Conservation (phyloP, 1,140 invertebrate genomes). For the Triops cancriformis region DNA sequence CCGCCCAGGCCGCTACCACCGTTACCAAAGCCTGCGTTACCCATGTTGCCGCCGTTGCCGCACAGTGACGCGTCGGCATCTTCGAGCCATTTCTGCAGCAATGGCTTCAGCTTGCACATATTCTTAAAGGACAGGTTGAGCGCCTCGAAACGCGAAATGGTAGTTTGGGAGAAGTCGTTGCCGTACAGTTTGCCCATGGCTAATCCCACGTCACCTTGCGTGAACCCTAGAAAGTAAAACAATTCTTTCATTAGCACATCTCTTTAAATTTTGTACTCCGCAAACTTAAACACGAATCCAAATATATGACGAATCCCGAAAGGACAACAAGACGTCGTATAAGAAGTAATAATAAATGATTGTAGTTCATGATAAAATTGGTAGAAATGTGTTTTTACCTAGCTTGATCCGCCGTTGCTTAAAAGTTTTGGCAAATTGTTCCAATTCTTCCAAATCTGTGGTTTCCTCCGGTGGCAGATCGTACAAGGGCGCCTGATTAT, state of each 20-base stretch:
- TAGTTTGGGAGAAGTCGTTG: slow-evolving; percentile 98
- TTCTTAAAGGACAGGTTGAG: slow-evolving; percentile 98
- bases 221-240: slow-evolving; percentile 65
- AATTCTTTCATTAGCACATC: slow-evolving; percentile 38
- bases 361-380: no score
- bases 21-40: slow-evolving; percentile 16
- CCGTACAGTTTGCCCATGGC: slow-evolving; percentile 98
- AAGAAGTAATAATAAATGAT: no score
- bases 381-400: slow-evolving; percentile 42
- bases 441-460: slow-evolving; percentile 87
- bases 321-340: no score
- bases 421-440: slow-evolving; percentile 94
- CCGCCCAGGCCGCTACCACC: background rate
- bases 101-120: slow-evolving; percentile 97
- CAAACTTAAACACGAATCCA: no score
- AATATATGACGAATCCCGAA: no score
- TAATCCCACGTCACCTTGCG: slow-evolving; percentile 94
- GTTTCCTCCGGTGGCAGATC: slow-evolving; percentile 81
- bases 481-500: slow-evolving; percentile 42
- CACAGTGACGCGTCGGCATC: slow-evolving; percentile 80
- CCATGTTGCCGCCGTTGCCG: slow-evolving; percentile 24
- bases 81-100: slow-evolving; percentile 94
- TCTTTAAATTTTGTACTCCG: slow-evolving; percentile 44
- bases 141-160: slow-evolving; percentile 96
- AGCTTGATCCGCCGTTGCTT: slow-evolving; percentile 92